Evolutionary conservation across 1,140 invertebrate species (phyloP).

Genomic region (Drosophila serrata): DNA sequence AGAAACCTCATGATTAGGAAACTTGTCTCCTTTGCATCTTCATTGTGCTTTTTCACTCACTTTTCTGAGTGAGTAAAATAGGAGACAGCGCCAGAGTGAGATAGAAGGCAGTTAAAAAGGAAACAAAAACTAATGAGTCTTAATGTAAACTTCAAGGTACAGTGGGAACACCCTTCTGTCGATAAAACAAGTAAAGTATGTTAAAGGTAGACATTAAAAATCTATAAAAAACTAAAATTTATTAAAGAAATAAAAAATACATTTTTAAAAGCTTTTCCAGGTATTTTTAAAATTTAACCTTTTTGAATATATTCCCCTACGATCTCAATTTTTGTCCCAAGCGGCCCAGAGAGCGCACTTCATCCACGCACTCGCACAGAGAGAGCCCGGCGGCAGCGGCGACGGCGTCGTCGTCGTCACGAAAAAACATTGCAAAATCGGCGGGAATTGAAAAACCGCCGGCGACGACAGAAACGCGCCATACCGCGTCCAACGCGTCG

Average conservation of each 20-base stretch:
- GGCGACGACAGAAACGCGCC: constrained; percentile 77
- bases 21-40: constrained; percentile 28
- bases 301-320: constrained; percentile 3
- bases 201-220: neutral
- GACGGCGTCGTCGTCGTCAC: neutral
- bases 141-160: constrained; percentile 1
- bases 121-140: neutral
- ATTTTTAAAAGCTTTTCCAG: too few relatives aligned
- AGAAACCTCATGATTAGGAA: constrained; percentile 51
- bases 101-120: constrained; percentile 2
- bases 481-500: constrained; percentile 25
- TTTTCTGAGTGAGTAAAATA: constrained; percentile 10
- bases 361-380: constrained; percentile 15
- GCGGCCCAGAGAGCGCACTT: constrained; percentile 3
- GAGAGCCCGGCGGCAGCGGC: neutral
- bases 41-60: constrained; percentile 30
- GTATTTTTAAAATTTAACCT: neutral
- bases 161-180: constrained; percentile 5
- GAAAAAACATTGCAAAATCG: constrained; percentile 79
- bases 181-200: neutral
- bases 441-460: constrained; percentile 74
- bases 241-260: too few relatives aligned
- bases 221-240: neutral
- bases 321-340: constrained; percentile 30
- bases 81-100: constrained; percentile 1